Evolutionary conservation across 2,797 vertebrate genomes (phyloP).

Genomic region (Eurystomus glaucurus): DNA sequence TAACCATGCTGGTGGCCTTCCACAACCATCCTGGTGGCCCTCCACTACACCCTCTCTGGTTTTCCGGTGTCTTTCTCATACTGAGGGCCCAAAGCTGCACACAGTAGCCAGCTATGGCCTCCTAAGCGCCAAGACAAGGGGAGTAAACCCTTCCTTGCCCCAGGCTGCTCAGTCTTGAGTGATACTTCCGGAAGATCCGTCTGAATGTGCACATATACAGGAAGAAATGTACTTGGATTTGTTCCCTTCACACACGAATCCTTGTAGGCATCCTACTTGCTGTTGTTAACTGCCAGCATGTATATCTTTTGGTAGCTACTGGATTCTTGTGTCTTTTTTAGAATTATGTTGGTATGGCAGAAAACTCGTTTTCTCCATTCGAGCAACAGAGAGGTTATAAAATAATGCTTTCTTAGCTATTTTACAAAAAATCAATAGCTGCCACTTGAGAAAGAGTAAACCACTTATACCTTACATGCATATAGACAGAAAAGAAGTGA

Average conservation of each 20-base stretch:
- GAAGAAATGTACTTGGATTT: not conserved
- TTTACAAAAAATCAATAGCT: not conserved
- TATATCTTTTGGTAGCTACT: not conserved
- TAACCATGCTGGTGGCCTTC: too few species aligned
- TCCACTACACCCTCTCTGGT: not conserved
- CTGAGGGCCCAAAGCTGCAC: too few species aligned
- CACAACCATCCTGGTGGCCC: not conserved
- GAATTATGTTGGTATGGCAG: not conserved
- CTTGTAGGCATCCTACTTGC: not conserved
- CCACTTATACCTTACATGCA: not conserved
- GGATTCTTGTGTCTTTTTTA: not conserved
- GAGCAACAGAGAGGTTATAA: not conserved
- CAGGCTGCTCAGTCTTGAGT: not conserved
- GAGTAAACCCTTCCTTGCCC: not conserved
- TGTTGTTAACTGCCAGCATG: not conserved
- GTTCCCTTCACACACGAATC: not conserved
- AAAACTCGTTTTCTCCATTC: not conserved
- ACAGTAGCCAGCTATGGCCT: not conserved
- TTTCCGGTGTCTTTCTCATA: not conserved
- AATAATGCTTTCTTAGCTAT: not conserved
- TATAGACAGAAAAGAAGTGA: not conserved
- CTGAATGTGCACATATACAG: fast-evolving
- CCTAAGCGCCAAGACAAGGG: not conserved
- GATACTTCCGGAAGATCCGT: not conserved
- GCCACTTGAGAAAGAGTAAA: not conserved